phyloP scores from a whole-genome alignment of 2,113 vertebrate species.

The Chrysemys picta region DNA sequence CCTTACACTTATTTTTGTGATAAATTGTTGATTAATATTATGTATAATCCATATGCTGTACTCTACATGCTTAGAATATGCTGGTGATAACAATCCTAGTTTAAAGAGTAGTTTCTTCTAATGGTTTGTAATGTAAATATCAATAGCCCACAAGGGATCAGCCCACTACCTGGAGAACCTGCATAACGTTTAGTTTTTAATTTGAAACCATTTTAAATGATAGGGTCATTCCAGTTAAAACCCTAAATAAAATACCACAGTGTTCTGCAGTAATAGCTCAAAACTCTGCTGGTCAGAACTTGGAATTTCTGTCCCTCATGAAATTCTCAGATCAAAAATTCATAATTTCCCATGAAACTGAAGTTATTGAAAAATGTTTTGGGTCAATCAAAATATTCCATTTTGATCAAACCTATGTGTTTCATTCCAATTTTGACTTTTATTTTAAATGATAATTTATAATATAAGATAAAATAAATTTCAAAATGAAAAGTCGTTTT shows the following conservation, averaged over 20 bases:
- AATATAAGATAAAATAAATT: neutral
- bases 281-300: neutral
- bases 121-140: neutral
- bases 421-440: too few species aligned
- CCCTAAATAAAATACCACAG: neutral
- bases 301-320: neutral
- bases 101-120: neutral
- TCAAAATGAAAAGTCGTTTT: neutral
- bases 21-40: neutral
- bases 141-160: neutral
- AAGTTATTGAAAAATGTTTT: neutral
- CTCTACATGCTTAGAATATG: neutral
- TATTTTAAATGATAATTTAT: neutral
- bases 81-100: neutral
- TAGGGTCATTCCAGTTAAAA: neutral
- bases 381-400: neutral
- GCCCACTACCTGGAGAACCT: neutral
- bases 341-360: neutral
- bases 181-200: neutral
- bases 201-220: neutral
- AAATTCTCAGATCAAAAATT: neutral
- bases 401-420: neutral
- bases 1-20: neutral
- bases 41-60: neutral
- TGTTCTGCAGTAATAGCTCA: neutral